Conservation (phyloP, 2,797 vertebrate species). For the Pangasius larnaudii region DNA sequence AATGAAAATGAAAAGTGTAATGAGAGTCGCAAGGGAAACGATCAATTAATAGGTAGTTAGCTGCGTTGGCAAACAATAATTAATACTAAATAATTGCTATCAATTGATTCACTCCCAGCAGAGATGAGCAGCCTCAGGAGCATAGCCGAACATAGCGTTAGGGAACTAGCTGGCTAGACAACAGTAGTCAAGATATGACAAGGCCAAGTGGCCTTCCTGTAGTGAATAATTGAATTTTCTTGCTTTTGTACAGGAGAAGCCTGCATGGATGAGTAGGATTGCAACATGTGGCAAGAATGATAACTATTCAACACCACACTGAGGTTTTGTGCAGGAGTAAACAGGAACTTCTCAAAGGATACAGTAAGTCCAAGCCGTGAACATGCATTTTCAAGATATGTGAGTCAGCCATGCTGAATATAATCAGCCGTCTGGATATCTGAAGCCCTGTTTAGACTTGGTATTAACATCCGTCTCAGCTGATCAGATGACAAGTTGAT, state of each 20-base stretch:
- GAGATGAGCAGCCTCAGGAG: not conserved
- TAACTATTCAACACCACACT: slow-evolving; percentile 14
- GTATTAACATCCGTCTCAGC: not conserved
- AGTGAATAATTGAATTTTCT: not conserved
- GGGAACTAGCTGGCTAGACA: not conserved
- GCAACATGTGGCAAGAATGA: slow-evolving; percentile 11
- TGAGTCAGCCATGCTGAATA: not conserved
- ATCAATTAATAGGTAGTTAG: not conserved
- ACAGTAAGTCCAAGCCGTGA: not conserved
- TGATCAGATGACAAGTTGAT: not conserved
- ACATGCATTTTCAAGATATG: not conserved
- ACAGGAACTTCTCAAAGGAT: slow-evolving; percentile 3
- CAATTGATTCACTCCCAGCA: not conserved
- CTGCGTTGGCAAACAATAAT: not conserved
- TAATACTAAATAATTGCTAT: not conserved
- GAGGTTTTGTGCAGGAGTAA: not conserved
- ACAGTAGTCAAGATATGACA: not conserved
- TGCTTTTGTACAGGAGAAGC: not conserved
- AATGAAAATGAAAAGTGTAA: not conserved
- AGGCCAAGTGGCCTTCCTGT: not conserved
- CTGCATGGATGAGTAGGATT: not conserved
- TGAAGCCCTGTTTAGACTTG: not conserved
- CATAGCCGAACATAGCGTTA: not conserved
- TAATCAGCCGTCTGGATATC: not conserved
- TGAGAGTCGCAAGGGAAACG: not conserved